Base-by-base conservation (phyloP, 2,888 invertebrate genomes). In the Drosophila rellima region DNA sequence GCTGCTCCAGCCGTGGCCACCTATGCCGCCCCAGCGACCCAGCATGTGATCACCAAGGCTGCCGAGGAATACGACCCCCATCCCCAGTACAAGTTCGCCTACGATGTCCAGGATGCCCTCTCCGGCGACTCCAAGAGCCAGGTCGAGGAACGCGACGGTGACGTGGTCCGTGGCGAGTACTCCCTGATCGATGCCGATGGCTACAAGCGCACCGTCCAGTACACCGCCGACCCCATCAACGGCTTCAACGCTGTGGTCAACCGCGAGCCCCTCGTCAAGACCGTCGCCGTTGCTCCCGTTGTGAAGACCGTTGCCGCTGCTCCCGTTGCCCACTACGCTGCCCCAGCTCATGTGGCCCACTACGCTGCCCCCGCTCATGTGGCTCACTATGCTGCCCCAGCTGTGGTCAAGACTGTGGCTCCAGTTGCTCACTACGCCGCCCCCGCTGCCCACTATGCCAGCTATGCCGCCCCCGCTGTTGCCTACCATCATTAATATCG, bases 51-150 rank as follows among this genome's bases (percentile, higher is more conserved):
- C 61, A 62, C 87, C 72, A 90, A 89, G 74, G 68, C 70, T 39
- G 82, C 51, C 44, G 84, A 91, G 52, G 91, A 91, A 63, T 91
- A 89, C 76, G 91, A 92, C 62, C 90, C 91, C 59, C 90, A 92
- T 79, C 92, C 92, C 6, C 90, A 90, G 52, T 90, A 90, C 82
- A 90, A 89, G 69, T 92, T 79, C 76, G 87, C 87, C 35, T 92
- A 92, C 70, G 91, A 91, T 78, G 90, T 92, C 7, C 89, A 91
- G 68, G 92, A 92, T 63, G 40, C 81, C 3, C 64, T 91, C 18
- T 91, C 92, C 17, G 92, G 92, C 8, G 92, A 92, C 67, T 90
- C 91, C 50, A 92, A 92, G 82, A 91, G 83, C 74, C 92, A 92
- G 74, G 82, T 90, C 60, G 92, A 92, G 82, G 88, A 90, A 51